Conservation (phyloP, 1,140 invertebrate genomes). For the Lepidostoma basale region DNA sequence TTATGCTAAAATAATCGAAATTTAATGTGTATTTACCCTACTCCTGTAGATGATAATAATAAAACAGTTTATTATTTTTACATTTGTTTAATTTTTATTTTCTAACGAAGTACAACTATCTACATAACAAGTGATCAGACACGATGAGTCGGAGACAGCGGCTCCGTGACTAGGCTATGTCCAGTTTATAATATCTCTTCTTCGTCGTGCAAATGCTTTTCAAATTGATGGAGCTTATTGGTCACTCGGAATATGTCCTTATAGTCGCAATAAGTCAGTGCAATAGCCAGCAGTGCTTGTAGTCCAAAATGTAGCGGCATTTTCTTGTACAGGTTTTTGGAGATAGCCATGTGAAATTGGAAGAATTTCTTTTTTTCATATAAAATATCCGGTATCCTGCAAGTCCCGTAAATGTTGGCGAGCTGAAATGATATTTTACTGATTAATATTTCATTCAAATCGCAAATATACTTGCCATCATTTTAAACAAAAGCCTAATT, state of each 20-base stretch:
- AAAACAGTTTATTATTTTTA: not conserved
- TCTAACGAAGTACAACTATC: not conserved
- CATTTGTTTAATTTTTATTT: not conserved
- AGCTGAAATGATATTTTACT: conserved; percentile 16
- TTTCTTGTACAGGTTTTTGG: not conserved
- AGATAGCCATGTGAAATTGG: not conserved
- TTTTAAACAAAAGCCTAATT: not conserved
- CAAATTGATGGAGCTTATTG: not conserved
- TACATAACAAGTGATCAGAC: not conserved
- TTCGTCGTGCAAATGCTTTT: not conserved
- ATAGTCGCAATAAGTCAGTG: not conserved
- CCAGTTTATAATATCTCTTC: not conserved
- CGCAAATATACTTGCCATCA: no score
- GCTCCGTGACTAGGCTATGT: no score
- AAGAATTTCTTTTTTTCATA: not conserved
- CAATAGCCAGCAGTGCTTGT: not conserved
- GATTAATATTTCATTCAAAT: not conserved
- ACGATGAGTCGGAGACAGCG: no score
- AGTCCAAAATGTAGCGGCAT: not conserved
- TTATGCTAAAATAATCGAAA: not conserved
- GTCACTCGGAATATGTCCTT: not conserved
- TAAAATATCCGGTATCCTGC: not conserved
- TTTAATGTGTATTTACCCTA: not conserved
- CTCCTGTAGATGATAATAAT: no score
- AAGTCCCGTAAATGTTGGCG: conserved; percentile 7